A percentile compares a stretch with the other conserved stretches of the same genome.
These are phyloP conservation scores for Leptopilina myrica DNA, from an alignment of 2,888 invertebrate genomes.

Conservation along the genomic window DNA sequence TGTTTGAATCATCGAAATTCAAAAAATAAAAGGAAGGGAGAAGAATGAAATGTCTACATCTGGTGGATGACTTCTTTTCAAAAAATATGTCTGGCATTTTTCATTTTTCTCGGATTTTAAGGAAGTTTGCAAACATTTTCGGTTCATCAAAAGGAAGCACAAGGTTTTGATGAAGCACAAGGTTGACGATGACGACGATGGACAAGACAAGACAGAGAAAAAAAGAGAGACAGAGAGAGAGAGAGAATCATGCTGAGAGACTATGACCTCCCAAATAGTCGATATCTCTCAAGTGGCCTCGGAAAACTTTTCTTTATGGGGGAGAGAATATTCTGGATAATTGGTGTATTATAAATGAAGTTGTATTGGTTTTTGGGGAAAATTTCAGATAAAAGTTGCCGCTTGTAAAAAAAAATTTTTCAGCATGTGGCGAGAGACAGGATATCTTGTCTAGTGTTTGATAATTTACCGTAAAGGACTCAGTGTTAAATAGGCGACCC, in stretches of 20 bases:
- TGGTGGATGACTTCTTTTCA: slow-evolving; percentile 12
- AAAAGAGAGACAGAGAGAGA: too few species aligned
- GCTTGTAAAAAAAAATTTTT: slow-evolving; percentile 5
- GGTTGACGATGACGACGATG: neutral
- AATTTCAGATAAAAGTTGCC: slow-evolving; percentile 28
- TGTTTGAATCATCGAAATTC: too few species aligned
- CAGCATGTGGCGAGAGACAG: slow-evolving; percentile 28
- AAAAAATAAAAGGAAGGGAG: too few species aligned
- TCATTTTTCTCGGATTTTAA: slow-evolving; percentile 27
- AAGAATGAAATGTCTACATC: neutral
- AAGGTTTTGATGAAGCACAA: neutral
- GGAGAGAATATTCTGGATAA: slow-evolving; percentile 11
- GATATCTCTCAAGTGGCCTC: slow-evolving; percentile 36
- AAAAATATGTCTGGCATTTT: neutral
- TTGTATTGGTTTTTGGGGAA: slow-evolving; percentile 24
- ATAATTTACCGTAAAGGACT: slow-evolving; percentile 32
- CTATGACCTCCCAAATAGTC: slow-evolving; percentile 20
- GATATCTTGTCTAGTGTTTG: neutral
- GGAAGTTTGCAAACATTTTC: slow-evolving; percentile 27
- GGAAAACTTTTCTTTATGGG: neutral
- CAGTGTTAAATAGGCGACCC: slow-evolving; percentile 27
- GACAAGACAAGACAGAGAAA: neutral
- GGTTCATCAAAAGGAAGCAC: slow-evolving; percentile 16
- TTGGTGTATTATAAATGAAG: slow-evolving; percentile 14
- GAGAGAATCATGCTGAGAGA: slow-evolving; percentile 18